Evolutionary conservation across 2,888 invertebrate genomes (phyloP).

Genomic region (Invenusta paracnida): DNA sequence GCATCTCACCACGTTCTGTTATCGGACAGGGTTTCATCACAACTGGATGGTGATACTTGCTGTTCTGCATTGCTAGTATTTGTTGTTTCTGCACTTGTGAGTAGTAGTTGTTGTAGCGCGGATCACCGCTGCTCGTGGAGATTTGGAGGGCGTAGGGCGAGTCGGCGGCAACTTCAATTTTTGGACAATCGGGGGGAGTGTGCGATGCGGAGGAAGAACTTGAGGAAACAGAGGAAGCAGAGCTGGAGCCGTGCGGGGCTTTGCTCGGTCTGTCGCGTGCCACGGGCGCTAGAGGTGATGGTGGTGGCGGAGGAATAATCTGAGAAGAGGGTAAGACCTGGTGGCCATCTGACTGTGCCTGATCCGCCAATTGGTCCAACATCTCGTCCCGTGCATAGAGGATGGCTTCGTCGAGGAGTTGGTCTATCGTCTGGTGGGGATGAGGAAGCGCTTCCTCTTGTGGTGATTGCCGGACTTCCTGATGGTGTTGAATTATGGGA

Average conservation of each 20-base stretch:
- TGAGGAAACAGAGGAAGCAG: not conserved
- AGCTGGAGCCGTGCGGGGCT: not conserved
- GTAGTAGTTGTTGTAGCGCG: not conserved
- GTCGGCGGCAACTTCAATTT: not conserved
- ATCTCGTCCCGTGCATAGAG: not conserved
- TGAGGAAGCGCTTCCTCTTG: not conserved
- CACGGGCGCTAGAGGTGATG: not conserved
- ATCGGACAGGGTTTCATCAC: not conserved
- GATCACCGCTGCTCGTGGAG: not conserved
- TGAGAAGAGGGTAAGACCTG: no score
- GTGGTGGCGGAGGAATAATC: not conserved
- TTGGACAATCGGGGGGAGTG: not conserved
- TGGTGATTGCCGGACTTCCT: no score
- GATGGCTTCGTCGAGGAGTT: not conserved
- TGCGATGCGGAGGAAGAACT: not conserved
- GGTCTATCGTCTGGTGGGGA: not conserved
- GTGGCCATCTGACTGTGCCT: no score
- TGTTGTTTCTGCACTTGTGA: no score
- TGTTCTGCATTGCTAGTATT: no score
- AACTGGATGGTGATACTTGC: no score
- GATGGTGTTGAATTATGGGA: not conserved
- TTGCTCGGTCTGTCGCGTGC: not conserved
- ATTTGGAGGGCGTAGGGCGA: not conserved
- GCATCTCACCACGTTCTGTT: not conserved
- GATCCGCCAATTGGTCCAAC: not conserved